Base-by-base conservation (phyloP, 2,888 invertebrate genomes). In the Steinernema scapterisci region DNA sequence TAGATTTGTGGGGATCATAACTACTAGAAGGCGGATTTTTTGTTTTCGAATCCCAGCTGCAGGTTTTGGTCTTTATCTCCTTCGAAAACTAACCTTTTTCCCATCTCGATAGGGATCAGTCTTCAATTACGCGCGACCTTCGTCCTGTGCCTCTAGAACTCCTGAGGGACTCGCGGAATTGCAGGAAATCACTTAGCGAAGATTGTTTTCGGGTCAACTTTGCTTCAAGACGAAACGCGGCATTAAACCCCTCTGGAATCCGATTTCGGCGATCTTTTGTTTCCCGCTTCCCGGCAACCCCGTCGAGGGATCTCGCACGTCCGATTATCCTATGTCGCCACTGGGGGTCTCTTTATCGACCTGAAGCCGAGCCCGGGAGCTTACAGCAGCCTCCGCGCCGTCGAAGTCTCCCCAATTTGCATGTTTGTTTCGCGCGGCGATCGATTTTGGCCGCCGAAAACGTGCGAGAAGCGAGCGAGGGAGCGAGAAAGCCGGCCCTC, bases 341-440 rank as follows among this genome's bases (percentile, higher is more conserved):
- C 11, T 25, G 25, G 31, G 27, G 16, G 31, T 48, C 48, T 48
- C 63, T 27, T 63, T 63, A 63, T 63, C 63, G 63, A 63, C 63
- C 63, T 63, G 31, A 27, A 11, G 63, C 31, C 25, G 63, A 38
- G 21, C 54, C 63, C 31, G 16, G 16, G 63, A 27, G 63, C 63
- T 25, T 63, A 25, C 63, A 16, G 63, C 27, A 25, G 19, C 5
- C 9, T 6, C 38, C 5, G 54, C 54, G 54, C 21, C 16, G 19
- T 54, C 54, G 27, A 11, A 63, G 63, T 16, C 63, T 27, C 16
- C 63, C 63, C 63, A 63, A 63, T 63, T 63, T 63, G 63, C 63
- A 63, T 63, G 63, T 63, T 63, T 63, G 63, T 38, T 63, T 31
- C 63, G 63, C 63, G 63, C 63, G 27, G 63, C 63, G 63, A 63